Conservation (phyloP, 2,113 vertebrate genomes). For the Catharus fuscescens region DNA sequence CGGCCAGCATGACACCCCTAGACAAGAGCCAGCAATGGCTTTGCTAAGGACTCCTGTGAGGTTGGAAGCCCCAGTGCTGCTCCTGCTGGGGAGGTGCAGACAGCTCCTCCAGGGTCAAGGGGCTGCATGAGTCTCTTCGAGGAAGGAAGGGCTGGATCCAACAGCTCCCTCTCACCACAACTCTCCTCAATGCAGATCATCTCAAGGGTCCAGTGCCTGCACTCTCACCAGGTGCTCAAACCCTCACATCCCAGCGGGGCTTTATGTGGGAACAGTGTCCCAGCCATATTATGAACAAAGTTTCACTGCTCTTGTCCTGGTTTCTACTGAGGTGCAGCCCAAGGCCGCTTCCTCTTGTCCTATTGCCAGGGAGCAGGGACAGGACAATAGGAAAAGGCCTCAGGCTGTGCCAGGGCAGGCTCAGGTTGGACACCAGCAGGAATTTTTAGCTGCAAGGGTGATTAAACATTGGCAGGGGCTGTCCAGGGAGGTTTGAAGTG, state of each 20-base stretch:
- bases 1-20: no score
- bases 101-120: not conserved
- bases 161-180: not conserved
- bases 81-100: not conserved
- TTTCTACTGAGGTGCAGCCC: not conserved
- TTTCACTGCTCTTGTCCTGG: not conserved
- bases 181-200: fast-evolving
- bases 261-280: not conserved
- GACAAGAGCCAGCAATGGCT: no score
- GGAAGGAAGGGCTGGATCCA: not conserved
- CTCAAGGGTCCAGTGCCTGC: not conserved
- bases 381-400: not conserved
- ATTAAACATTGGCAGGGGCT: not conserved
- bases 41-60: no score
- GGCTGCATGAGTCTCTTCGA: not conserved
- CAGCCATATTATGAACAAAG: not conserved
- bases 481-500: not conserved
- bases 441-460: not conserved
- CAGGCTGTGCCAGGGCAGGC: not conserved
- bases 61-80: no score
- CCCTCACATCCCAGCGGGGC: not conserved
- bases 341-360: not conserved
- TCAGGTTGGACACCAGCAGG: fast-evolving
- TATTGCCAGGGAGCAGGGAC: not conserved
- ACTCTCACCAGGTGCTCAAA: not conserved